phyloP scores from a whole-genome alignment of 2,797 vertebrate species.

The Gymnoscopelus microlampas region DNA sequence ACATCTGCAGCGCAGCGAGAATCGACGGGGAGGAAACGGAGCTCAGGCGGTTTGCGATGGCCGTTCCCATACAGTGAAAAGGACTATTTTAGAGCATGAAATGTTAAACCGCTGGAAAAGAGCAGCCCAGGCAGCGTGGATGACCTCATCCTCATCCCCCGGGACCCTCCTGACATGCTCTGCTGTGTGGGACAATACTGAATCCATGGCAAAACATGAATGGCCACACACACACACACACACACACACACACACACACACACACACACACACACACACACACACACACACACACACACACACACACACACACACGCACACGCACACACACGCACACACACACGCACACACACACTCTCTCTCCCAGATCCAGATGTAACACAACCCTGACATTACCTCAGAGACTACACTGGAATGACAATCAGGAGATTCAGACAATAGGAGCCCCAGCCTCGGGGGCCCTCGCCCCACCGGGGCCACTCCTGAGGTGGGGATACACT shows the following conservation, averaged over 20 bases:
- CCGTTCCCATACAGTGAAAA: conserved; percentile 64
- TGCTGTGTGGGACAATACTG: conserved; percentile 71
- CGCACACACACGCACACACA: conserved; percentile 39
- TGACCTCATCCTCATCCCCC: conserved; percentile 69
- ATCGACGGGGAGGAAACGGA: conserved; percentile 23
- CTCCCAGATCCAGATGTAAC: conserved; percentile 62
- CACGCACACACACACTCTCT: conserved; percentile 1
- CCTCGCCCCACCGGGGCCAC: conserved; percentile 16
- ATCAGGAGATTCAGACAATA: conserved; percentile 60
- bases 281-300: conserved; percentile 36
- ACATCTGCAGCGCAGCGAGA: conserved; percentile 35
- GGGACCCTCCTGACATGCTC: conserved; percentile 71
- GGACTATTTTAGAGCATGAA: conserved; percentile 72
- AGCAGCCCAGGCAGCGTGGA: conserved; percentile 63
- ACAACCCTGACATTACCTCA: conserved; percentile 75
- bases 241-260: conserved; percentile 41
- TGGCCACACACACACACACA: conserved; percentile 43
- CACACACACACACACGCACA: conserved; percentile 38
- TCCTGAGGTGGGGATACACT: conserved; percentile 49
- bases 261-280: conserved; percentile 35
- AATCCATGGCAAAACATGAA: conserved; percentile 73
- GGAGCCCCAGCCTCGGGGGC: conserved; percentile 37
- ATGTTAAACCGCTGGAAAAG: conserved; percentile 68
- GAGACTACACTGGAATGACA: conserved; percentile 65
- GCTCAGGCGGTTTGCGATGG: conserved; percentile 24